Evolutionary conservation across 1,140 invertebrate genomes (phyloP).

Genomic region (Drosophila obscura): DNA sequence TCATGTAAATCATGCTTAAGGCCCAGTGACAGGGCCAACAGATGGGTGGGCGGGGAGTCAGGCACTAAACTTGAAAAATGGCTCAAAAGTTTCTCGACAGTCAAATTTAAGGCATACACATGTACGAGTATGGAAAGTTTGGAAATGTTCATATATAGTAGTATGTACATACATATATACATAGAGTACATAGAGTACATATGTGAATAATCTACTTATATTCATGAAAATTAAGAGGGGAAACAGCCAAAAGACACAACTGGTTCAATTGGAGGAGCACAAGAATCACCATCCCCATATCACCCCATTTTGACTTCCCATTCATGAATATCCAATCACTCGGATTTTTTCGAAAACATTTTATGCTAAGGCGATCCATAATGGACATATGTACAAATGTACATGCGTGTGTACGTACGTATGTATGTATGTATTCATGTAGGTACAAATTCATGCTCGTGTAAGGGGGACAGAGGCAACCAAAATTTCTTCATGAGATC

Average conservation of each 20-base stretch:
- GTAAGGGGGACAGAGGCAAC: neutral
- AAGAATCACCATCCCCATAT: no score
- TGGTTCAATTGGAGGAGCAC: neutral
- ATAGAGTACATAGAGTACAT: no score
- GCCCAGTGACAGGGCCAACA: constrained; percentile 20
- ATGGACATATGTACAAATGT: neutral
- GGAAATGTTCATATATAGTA: neutral
- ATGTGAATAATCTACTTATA: neutral
- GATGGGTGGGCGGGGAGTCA: neutral
- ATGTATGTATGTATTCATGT: constrained; percentile 19
- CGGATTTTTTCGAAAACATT: no score
- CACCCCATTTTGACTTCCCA: no score
- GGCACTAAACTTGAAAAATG: constrained; percentile 42
- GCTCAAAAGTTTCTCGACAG: constrained; percentile 31
- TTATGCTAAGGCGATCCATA: no score
- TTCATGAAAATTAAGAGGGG: neutral
- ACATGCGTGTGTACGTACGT: neutral
- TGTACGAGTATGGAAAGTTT: neutral
- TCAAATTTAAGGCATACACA: neutral
- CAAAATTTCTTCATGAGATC: constrained; percentile 1
- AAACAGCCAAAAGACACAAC: neutral
- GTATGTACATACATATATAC: no score
- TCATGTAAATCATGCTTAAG: constrained; percentile 33
- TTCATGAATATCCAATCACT: no score
- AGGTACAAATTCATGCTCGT: neutral